Conservation (phyloP, 1,140 invertebrate genomes). For the Arctopsyche grandis region DNA sequence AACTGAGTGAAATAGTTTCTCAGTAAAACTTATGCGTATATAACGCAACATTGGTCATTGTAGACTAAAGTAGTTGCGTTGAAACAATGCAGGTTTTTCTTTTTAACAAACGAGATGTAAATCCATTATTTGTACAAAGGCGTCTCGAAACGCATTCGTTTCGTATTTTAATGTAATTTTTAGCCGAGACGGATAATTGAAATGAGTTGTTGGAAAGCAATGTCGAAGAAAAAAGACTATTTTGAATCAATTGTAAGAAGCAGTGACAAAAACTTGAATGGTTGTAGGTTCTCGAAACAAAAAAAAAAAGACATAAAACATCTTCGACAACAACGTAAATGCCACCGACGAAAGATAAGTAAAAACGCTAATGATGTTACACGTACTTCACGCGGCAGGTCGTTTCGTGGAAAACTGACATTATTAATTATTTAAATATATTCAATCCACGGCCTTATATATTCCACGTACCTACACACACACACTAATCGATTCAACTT, state of each 20-base stretch:
- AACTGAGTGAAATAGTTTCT: no score
- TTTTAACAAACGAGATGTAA: no score
- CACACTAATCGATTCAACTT: neutral
- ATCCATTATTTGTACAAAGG: neutral
- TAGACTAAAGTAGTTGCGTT: no score
- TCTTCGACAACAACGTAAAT: neutral
- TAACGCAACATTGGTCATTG: no score
- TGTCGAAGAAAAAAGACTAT: neutral
- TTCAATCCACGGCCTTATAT: neutral
- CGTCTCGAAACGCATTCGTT: neutral
- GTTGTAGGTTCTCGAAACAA: no score
- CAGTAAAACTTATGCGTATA: no score
- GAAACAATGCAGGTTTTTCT: no score
- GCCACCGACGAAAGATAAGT: neutral
- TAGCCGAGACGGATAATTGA: conserved; percentile 2
- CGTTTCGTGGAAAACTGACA: neutral
- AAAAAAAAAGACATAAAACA: no score
- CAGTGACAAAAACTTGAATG: no score
- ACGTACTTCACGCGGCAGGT: neutral
- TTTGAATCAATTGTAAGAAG: no score
- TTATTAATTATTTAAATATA: no score
- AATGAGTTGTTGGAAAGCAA: conserved; percentile 1
- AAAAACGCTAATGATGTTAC: neutral
- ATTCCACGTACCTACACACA: neutral
- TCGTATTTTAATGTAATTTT: conserved; percentile 1